phyloP scores from a whole-genome alignment of 2,888 invertebrate species.

The Lasius platythorax region DNA sequence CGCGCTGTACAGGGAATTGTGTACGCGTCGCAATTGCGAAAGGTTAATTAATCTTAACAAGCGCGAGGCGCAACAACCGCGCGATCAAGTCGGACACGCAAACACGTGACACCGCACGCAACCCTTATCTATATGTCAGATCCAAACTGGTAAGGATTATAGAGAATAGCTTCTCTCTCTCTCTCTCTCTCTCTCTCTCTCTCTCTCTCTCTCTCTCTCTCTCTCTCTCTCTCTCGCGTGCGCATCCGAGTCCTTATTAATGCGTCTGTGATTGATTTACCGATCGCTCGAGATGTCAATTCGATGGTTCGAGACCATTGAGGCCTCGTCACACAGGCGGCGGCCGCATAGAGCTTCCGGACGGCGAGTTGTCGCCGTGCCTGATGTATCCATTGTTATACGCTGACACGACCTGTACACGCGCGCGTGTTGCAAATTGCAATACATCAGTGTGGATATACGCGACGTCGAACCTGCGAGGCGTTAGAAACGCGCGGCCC shows the following conservation, averaged over 20 bases:
- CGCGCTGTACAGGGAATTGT: neutral
- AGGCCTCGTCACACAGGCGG: neutral
- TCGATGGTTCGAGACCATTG: constrained; percentile 16
- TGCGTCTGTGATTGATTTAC: constrained; percentile 37
- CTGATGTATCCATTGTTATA: constrained; percentile 53
- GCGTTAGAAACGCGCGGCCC: constrained; percentile 34
- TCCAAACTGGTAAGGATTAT: neutral
- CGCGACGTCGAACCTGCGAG: constrained; percentile 42
- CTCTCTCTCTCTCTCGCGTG: neutral
- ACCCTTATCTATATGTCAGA: neutral
- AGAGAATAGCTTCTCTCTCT: neutral
- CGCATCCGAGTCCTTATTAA: constrained; percentile 32
- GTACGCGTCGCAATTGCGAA: constrained; percentile 3
- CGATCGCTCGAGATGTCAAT: constrained; percentile 50
- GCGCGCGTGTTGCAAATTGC: constrained; percentile 48
- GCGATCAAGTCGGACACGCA: neutral
- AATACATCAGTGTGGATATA: constrained; percentile 44
- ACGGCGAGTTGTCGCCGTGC: constrained; percentile 11
- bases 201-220: too few relatives aligned
- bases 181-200: too few relatives aligned
- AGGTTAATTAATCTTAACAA: constrained; percentile 35
- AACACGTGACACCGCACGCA: neutral
- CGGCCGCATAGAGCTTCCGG: constrained; percentile 30
- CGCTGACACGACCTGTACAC: constrained; percentile 35
- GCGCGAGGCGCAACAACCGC: neutral